phyloP scores from a whole-genome alignment of 2,113 vertebrate genomes.

The Salvelinus namaycush region DNA sequence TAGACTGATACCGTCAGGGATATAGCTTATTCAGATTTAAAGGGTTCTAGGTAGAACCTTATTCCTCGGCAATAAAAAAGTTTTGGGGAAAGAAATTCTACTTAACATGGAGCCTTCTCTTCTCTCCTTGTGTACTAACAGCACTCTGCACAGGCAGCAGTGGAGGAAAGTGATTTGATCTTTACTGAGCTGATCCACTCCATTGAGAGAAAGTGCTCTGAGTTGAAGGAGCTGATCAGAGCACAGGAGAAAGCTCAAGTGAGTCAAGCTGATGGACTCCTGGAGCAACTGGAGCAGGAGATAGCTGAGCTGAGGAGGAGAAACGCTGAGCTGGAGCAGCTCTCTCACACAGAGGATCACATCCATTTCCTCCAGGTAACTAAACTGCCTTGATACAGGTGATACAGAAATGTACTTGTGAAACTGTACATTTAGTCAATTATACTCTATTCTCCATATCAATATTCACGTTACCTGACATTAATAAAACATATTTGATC shows the following conservation, averaged over 20 bases:
- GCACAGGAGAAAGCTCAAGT: slow-evolving; percentile 20
- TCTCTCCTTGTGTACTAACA: not conserved
- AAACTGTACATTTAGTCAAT: too few species aligned
- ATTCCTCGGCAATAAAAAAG: rapidly evolving
- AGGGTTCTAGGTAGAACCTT: too few species aligned
- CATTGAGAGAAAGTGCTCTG: slow-evolving; percentile 13
- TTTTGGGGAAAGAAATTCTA: too few species aligned
- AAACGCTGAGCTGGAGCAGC: not conserved
- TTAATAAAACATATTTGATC: too few species aligned
- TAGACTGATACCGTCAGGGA: too few species aligned
- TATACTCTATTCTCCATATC: rapidly evolving
- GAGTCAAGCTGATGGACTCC: slow-evolving; percentile 1
- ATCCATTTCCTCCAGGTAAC: not conserved
- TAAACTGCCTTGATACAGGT: too few species aligned
- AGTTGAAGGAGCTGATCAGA: slow-evolving; percentile 27
- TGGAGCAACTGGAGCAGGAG: not conserved
- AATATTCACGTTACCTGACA: too few species aligned
- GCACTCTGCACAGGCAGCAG: slow-evolving; percentile 20
- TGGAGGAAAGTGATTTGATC: slow-evolving; percentile 23
- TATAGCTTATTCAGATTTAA: too few species aligned
- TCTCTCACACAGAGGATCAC: not conserved
- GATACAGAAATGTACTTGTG: too few species aligned
- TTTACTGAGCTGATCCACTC: slow-evolving; percentile 29
- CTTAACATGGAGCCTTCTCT: too few species aligned
- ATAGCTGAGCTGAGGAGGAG: not conserved